Evolutionary conservation across 2,113 vertebrate species (phyloP).

Genomic region (Pelecanoides urinatrix): DNA sequence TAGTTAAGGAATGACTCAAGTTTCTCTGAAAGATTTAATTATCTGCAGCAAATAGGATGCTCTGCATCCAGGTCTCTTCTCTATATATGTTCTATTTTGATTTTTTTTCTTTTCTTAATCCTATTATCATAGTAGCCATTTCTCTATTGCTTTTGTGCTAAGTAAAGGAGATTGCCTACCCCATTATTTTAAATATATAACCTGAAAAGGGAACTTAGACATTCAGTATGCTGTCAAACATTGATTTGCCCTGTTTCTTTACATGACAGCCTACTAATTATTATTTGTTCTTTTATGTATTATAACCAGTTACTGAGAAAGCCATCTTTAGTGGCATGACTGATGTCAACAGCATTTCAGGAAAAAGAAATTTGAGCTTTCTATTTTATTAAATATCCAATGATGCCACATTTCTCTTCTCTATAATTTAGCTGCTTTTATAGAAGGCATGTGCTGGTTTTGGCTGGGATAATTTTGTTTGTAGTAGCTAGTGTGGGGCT

Average conservation of each 20-base stretch:
- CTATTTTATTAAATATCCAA: neutral
- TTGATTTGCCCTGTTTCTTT: neutral
- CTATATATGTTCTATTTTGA: neutral
- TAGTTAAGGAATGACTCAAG: neutral
- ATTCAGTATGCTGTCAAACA: neutral
- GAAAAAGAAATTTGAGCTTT: neutral
- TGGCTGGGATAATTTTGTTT: too few species aligned
- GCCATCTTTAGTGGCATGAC: neutral
- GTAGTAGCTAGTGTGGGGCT: too few species aligned
- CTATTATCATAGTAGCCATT: neutral
- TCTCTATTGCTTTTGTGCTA: neutral
- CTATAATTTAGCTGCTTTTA: neutral
- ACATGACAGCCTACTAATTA: neutral
- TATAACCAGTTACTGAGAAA: neutral
- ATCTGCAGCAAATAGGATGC: neutral
- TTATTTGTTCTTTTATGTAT: neutral
- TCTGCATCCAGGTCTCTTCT: neutral
- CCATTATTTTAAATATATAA: neutral
- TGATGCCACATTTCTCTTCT: neutral
- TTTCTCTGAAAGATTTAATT: neutral
- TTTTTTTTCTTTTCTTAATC: neutral
- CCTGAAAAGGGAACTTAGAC: neutral
- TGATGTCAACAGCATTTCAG: neutral
- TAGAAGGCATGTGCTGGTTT: neutral
- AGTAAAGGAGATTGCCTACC: neutral